Base-by-base conservation (phyloP, 2,797 vertebrate genomes). In the Sebastes baramenuke region DNA sequence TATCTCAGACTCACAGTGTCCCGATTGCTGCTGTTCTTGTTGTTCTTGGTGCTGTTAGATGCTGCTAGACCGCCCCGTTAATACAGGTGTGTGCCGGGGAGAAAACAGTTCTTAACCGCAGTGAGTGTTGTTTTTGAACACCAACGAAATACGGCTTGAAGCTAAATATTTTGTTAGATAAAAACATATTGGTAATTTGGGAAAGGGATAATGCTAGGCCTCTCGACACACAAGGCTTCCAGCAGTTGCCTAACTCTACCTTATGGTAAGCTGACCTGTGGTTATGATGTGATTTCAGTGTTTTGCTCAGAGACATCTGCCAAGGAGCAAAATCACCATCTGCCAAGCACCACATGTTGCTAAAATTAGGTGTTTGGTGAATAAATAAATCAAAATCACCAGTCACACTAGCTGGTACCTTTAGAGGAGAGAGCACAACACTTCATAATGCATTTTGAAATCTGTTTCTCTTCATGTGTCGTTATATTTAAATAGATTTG, bases 241-340 rank as follows among this genome's bases (percentile, higher is more conserved):
- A 29, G 38, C 25, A 18, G 16, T 22, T 22, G 4, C 29, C 12
- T 16, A 5, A 22, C 13, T 46, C 58, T 8, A 6, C 62, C 49
- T 22, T 3, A 55, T 58, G 67, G 16, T 46, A 3, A 13, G 24
- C n/a, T 67, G 32, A 18, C 55, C 58, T 27, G 13, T 54, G 52
- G 52, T 55, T 27, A 58, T 52, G 9, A 69, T 36, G 10, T 22
- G 25, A 67, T 54, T 60, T 67, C 12, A 29, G 25, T 11, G 52
- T 78, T 65, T 49, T 64, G 56, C 58, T 77, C 9, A 22, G 59
- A 69, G 60, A 71, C 52, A 32, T 77, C 58, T 73, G 22, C 67
- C 69, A 52, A 55, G 16, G 25, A 68, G 27, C 54, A n/a, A 65
- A 79, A 36, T 55, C 13, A 77, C 77, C 86, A 85, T 77, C 82